A percentile compares a stretch with the other conserved stretches of the same genome.
These are phyloP conservation scores for Barbus barbus DNA, from an alignment of 2,113 vertebrate species.

Conservation along the genomic window DNA sequence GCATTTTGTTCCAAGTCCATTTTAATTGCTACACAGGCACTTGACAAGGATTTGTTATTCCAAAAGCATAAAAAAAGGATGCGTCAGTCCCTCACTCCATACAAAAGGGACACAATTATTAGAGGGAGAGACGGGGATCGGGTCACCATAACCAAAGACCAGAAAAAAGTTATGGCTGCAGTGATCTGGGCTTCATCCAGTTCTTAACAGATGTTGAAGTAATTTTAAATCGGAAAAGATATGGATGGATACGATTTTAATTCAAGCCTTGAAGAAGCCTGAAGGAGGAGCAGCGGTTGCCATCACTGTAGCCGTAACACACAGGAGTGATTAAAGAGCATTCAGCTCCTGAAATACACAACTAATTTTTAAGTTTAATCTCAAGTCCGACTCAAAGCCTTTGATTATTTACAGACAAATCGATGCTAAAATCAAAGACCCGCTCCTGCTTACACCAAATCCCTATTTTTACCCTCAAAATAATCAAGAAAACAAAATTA, in stretches of 20 bases:
- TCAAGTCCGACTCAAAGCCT: background rate
- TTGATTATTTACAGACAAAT: conserved; percentile 50
- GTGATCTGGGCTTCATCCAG: conserved; percentile 40
- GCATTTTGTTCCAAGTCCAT: conserved; percentile 71
- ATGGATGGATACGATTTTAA: background rate
- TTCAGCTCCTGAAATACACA: background rate
- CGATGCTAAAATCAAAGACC: conserved; percentile 27
- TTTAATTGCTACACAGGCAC: conserved; percentile 74
- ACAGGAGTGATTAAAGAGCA: conserved; percentile 5
- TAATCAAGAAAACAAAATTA: background rate
- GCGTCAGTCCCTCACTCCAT: background rate
- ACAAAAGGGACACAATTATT: background rate
- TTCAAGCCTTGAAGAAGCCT: conserved; percentile 13
- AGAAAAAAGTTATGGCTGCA: conserved; percentile 50
- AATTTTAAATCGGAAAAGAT: background rate
- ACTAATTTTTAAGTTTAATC: background rate
- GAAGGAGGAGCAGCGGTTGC: background rate
- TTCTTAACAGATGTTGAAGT: conserved; percentile 6
- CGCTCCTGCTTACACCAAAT: background rate
- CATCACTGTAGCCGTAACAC: conserved; percentile 60
- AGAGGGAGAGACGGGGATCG: conserved; percentile 44
- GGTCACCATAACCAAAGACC: conserved; percentile 41
- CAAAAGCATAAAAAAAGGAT: conserved; percentile 46
- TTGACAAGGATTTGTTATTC: conserved; percentile 67
- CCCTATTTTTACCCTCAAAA: background rate